Conservation (phyloP, 2,888 invertebrate genomes). For the Lobophora halterata region DNA sequence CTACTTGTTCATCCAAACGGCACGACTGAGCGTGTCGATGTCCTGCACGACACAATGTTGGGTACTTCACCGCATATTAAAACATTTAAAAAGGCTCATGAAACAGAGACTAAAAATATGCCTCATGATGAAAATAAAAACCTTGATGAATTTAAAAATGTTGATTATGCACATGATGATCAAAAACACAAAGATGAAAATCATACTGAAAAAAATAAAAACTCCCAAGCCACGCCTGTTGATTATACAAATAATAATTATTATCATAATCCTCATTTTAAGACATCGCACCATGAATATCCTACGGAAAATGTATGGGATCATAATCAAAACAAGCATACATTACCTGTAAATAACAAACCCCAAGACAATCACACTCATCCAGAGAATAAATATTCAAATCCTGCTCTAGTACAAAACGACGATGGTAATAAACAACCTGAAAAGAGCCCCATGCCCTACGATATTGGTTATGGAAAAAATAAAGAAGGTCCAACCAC, state of each 20-base stretch:
- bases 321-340: background rate
- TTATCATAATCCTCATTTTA: background rate
- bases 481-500: background rate
- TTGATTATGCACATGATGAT: background rate
- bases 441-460: too few species aligned
- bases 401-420: too few species aligned
- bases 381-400: too few species aligned
- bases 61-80: conserved; percentile 8
- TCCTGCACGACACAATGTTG: conserved; percentile 2
- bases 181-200: background rate
- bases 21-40: conserved; percentile 5
- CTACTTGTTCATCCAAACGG: conserved; percentile 5
- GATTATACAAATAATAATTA: background rate
- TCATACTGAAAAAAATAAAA: background rate
- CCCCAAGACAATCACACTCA: too few species aligned
- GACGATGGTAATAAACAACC: too few species aligned
- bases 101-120: background rate
- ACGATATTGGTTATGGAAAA: too few species aligned
- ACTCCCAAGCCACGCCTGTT: background rate
- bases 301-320: too few species aligned
- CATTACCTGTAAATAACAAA: background rate
- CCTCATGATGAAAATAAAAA: background rate
- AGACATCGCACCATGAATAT: background rate
- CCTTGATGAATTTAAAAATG: background rate
- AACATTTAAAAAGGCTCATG: conserved; percentile 1